Percentiles rank a stretch among this genome's conserved stretches.
Evolutionary conservation across 1,140 invertebrate genomes (phyloP).

Genomic region (Magallana ariakensis): DNA sequence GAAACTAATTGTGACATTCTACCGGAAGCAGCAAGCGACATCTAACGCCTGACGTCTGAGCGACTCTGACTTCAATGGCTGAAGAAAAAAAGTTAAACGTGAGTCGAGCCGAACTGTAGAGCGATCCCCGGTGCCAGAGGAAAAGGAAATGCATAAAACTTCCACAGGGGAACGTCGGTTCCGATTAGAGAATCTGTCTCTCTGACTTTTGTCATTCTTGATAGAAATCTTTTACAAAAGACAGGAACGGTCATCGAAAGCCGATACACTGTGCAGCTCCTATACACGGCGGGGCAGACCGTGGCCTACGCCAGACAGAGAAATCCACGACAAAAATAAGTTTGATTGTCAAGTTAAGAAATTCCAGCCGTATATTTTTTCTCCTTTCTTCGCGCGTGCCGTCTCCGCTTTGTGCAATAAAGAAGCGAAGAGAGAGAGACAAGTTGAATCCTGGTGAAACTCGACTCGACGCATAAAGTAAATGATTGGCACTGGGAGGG

Average conservation of each 20-base stretch:
- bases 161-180: background rate
- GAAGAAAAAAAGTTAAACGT: background rate
- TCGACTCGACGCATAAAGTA: background rate
- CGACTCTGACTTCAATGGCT: conserved; percentile 5
- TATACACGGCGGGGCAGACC: no score
- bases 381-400: background rate
- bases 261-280: background rate
- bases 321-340: no score
- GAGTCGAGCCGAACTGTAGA: background rate
- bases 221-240: conserved; percentile 5
- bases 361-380: background rate
- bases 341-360: background rate
- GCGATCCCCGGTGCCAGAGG: background rate
- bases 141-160: conserved; percentile 27
- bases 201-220: conserved; percentile 3
- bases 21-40: background rate
- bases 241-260: background rate
- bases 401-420: background rate
- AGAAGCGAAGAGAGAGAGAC: background rate
- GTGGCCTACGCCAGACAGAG: no score
- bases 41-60: background rate
- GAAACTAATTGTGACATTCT: background rate
- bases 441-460: background rate
- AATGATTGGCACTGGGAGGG: background rate
- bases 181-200: conserved; percentile 5